These are phyloP conservation scores for Sus scrofa DNA, from an alignment of 2,113 vertebrate genomes.

Conservation along the genomic window T2T-Sscrofa CM000819.6:141607001-141607500, in stretches of 20 bases:
- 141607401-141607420: background rate
- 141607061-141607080: background rate
- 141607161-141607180: background rate
- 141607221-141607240: constrained; percentile 95
- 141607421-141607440: constrained; percentile 21
- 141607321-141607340: background rate
- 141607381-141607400: background rate
- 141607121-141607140: background rate
- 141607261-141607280: constrained; percentile 94
- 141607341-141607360: background rate
- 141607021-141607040: background rate
- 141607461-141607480: background rate
- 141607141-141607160: background rate
- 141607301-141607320: constrained; percentile 79
- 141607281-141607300: constrained; percentile 97
- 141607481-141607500: constrained; percentile 8
- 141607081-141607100: background rate
- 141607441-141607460: background rate
- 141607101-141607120: background rate
- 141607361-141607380: background rate
- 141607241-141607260: constrained; percentile 93
- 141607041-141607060: background rate
- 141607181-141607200: background rate
- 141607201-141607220: constrained; percentile 62
- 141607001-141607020: constrained; percentile 35